Evolutionary conservation across 2,113 vertebrate genomes (phyloP).

Genomic region (Ceyx margarethae): DNA sequence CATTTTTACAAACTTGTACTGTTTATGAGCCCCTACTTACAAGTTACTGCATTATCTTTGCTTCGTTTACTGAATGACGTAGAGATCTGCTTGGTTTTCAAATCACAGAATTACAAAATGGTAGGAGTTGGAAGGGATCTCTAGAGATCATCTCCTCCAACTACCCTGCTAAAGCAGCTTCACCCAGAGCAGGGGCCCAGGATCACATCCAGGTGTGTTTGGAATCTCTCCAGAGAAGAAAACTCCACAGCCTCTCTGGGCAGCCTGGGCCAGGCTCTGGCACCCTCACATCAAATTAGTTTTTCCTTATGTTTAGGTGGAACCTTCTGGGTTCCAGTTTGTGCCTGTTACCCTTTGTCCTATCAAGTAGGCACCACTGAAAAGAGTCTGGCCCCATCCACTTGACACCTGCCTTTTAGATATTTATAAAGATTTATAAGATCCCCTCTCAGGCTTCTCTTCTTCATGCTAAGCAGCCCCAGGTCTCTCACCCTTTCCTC

Average conservation of each 20-base stretch:
- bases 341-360: neutral
- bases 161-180: neutral
- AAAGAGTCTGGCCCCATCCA: neutral
- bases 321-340: neutral
- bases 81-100: neutral
- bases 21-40: rapidly evolving
- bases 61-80: neutral
- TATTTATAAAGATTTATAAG: neutral
- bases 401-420: neutral
- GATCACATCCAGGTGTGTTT: neutral
- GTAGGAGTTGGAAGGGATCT: neutral
- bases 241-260: neutral
- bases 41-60: neutral
- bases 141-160: neutral
- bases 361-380: neutral
- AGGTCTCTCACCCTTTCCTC: too few species aligned
- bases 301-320: neutral
- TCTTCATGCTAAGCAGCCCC: too few species aligned
- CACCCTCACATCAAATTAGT: neutral
- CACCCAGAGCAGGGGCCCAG: neutral
- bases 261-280: neutral
- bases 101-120: neutral
- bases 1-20: neutral
- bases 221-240: neutral
- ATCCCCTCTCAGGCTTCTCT: neutral